phyloP scores from a whole-genome alignment of 2,888 invertebrate species.

The Andrena fulva region DNA sequence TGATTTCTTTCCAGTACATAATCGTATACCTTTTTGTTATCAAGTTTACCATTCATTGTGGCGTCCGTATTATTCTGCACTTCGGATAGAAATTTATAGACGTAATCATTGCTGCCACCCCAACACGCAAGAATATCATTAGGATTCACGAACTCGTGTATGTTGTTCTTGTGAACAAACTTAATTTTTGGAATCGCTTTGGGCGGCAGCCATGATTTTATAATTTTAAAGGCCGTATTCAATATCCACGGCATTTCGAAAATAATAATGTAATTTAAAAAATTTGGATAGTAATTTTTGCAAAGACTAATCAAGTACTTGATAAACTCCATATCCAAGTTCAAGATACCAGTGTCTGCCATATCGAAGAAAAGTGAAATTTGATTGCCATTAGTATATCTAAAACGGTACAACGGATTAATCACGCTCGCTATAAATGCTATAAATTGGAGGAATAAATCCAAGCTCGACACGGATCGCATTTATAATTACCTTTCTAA shows the following conservation, averaged over 20 bases:
- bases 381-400: conserved; percentile 90
- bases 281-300: conserved; percentile 94
- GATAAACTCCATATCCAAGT: conserved; percentile 96
- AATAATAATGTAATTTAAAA: conserved; percentile 94
- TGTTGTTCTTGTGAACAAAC: conserved; percentile 90
- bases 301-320: conserved; percentile 94
- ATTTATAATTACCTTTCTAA: conserved; percentile 87
- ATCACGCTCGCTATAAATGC: background rate
- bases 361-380: conserved; percentile 96
- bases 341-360: conserved; percentile 93
- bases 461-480: background rate
- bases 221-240: conserved; percentile 95
- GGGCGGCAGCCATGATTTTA: conserved; percentile 94
- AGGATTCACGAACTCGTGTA: conserved; percentile 90
- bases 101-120: conserved; percentile 92
- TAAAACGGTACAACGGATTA: conserved; percentile 77
- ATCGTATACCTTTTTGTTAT: conserved; percentile 85
- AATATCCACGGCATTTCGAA: conserved; percentile 98
- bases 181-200: conserved; percentile 96
- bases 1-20: background rate
- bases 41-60: conserved; percentile 80
- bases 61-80: conserved; percentile 71
- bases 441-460: background rate
- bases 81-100: conserved; percentile 90
- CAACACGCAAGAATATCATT: conserved; percentile 92